A percentile compares a stretch with the other conserved stretches of the same genome.
Evolutionary conservation across 2,888 invertebrate genomes (phyloP).

Genomic region (Tachina grossa): DNA sequence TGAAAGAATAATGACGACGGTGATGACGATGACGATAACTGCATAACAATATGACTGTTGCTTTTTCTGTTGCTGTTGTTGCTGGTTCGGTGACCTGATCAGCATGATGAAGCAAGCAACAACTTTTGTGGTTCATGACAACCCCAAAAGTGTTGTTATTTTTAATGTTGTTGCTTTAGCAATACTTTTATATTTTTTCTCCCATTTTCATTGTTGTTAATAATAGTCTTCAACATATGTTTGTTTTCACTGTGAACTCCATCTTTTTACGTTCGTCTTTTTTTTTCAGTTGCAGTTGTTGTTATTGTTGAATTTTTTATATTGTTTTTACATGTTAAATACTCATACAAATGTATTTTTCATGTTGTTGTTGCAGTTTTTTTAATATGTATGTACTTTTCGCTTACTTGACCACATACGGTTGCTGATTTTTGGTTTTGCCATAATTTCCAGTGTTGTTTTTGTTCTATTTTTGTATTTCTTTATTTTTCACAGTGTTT

Average conservation of each 20-base stretch:
- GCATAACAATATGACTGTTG: constrained; percentile 7
- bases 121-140: constrained; percentile 75
- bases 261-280: constrained; percentile 33
- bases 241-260: constrained; percentile 42
- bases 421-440: constrained; percentile 81
- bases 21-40: constrained; percentile 38
- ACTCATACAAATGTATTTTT: constrained; percentile 32
- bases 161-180: constrained; percentile 43
- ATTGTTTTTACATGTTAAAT: constrained; percentile 53
- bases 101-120: constrained; percentile 74
- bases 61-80: constrained; percentile 46
- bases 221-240: constrained; percentile 58
- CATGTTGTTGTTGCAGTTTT: constrained; percentile 67
- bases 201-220: constrained; percentile 61
- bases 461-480: constrained; percentile 20
- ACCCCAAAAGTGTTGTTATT: constrained; percentile 74
- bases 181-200: constrained; percentile 55
- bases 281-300: constrained; percentile 23
- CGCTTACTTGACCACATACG: constrained; percentile 76
- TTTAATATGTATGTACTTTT: constrained; percentile 69
- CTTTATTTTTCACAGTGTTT: constrained; percentile 68
- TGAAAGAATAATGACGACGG: constrained; percentile 6
- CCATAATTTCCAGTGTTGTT: constrained; percentile 68
- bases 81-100: constrained; percentile 63
- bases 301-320: constrained; percentile 61